phyloP scores from a whole-genome alignment of 2,888 invertebrate genomes.

The Saturnia pavonia region DNA sequence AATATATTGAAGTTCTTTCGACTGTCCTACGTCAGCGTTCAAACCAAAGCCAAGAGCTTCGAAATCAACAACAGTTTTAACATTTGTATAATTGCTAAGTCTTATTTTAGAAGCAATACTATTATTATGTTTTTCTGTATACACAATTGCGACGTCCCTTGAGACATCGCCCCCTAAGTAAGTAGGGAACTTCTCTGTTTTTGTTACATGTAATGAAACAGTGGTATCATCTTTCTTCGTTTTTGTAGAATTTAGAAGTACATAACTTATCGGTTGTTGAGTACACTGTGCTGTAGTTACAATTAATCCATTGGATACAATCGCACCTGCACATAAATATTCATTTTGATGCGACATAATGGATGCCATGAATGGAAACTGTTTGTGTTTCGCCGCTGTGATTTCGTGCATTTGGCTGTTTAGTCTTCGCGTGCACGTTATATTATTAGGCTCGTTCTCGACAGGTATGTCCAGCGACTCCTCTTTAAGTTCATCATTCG shows the following conservation, averaged over 20 bases:
- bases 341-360: conserved; percentile 67
- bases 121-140: conserved; percentile 63
- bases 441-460: conserved; percentile 49
- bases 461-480: conserved; percentile 60
- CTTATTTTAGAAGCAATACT: conserved; percentile 57
- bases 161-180: conserved; percentile 43
- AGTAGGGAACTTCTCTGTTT: conserved; percentile 65
- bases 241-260: conserved; percentile 61
- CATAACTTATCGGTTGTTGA: conserved; percentile 50
- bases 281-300: conserved; percentile 65
- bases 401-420: conserved; percentile 67
- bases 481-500: conserved; percentile 58
- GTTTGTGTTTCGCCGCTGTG: conserved; percentile 45
- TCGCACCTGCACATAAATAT: conserved; percentile 64
- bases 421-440: conserved; percentile 60
- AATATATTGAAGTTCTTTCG: conserved; percentile 59
- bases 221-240: conserved; percentile 54
- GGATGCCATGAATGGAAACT: conserved; percentile 70
- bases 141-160: conserved; percentile 67
- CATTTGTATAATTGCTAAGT: conserved; percentile 58
- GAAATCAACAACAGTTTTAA: conserved; percentile 48
- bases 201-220: conserved; percentile 53
- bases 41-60: conserved; percentile 69
- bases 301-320: conserved; percentile 65
- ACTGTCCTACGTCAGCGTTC: conserved; percentile 59